These are phyloP conservation scores for Mesopsocus fuscifrons DNA, from an alignment of 2,888 invertebrate genomes.

Conservation along the genomic window DNA sequence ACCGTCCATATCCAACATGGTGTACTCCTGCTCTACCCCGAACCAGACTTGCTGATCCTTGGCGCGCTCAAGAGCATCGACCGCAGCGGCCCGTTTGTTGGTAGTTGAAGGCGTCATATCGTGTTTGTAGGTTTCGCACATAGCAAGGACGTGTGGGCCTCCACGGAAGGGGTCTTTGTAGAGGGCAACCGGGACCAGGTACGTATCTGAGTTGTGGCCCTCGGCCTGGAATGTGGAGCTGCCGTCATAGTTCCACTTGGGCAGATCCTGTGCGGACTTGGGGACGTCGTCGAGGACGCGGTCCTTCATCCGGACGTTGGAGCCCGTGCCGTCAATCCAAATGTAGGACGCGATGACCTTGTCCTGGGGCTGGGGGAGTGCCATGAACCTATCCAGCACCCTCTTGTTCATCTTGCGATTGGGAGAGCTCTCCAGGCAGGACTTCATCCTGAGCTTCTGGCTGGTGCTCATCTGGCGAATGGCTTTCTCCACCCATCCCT, in stretches of 20 bases:
- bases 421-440: conserved; percentile 3
- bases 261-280: conserved; percentile 37
- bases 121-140: conserved; percentile 55
- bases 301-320: conserved; percentile 46
- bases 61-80: conserved; percentile 34
- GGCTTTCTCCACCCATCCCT: not conserved
- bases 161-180: conserved; percentile 67
- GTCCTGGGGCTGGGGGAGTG: conserved; percentile 37
- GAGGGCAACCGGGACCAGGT: conserved; percentile 53
- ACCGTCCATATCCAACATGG: conserved; percentile 32
- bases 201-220: conserved; percentile 49
- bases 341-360: conserved; percentile 43
- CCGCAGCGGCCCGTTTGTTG: conserved; percentile 30
- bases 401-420: conserved; percentile 7
- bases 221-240: conserved; percentile 47
- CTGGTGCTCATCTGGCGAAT: not conserved
- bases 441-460: not conserved
- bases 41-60: conserved; percentile 48
- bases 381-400: conserved; percentile 16
- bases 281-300: conserved; percentile 47
- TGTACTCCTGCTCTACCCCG: conserved; percentile 51
- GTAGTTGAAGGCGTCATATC: conserved; percentile 38
- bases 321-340: conserved; percentile 60
- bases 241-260: conserved; percentile 60
- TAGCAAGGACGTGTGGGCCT: conserved; percentile 48